Evolutionary conservation across 1,140 invertebrate species (phyloP).

Genomic region (Aphelenchoides avenae): DNA sequence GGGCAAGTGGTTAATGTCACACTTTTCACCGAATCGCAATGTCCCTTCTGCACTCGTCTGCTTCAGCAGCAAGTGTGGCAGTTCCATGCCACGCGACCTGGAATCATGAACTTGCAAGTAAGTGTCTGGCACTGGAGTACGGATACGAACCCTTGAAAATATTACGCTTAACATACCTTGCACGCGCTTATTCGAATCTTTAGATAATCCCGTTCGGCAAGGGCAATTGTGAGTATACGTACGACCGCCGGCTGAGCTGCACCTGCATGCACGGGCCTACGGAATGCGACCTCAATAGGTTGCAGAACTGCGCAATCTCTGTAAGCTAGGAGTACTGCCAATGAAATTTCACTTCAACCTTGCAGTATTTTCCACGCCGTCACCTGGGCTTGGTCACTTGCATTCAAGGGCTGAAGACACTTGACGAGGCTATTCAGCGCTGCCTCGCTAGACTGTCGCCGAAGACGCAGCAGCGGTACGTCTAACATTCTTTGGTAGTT

Average conservation of each 20-base stretch:
- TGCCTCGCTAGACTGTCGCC: slow-evolving; percentile 40
- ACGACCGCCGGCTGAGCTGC: slow-evolving; percentile 34
- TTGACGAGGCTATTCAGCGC: slow-evolving; percentile 40
- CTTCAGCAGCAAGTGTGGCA: slow-evolving; percentile 48
- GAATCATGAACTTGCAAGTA: slow-evolving; percentile 49
- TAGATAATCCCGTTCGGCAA: slow-evolving; percentile 49
- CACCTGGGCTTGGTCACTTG: slow-evolving; percentile 45
- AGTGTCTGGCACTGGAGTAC: slow-evolving; percentile 6
- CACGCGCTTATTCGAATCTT: slow-evolving; percentile 20
- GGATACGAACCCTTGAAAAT: too few relatives aligned
- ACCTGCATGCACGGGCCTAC: slow-evolving; percentile 51
- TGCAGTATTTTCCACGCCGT: slow-evolving; percentile 46
- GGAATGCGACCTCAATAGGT: slow-evolving; percentile 43
- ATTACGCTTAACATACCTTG: too few relatives aligned
- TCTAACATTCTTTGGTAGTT: too few relatives aligned
- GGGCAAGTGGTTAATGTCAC: too few relatives aligned
- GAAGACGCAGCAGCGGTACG: slow-evolving; percentile 45
- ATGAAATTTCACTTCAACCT: not conserved
- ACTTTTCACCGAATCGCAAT: slow-evolving; percentile 52
- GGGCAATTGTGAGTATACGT: slow-evolving; percentile 48
- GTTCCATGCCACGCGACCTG: slow-evolving; percentile 42
- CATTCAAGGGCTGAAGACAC: slow-evolving; percentile 42
- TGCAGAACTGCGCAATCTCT: slow-evolving; percentile 48
- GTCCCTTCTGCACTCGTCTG: slow-evolving; percentile 45
- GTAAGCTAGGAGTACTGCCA: slow-evolving; percentile 18